Conservation (phyloP, 2,797 vertebrate genomes). For the Cyprinodon diabolis region DNA sequence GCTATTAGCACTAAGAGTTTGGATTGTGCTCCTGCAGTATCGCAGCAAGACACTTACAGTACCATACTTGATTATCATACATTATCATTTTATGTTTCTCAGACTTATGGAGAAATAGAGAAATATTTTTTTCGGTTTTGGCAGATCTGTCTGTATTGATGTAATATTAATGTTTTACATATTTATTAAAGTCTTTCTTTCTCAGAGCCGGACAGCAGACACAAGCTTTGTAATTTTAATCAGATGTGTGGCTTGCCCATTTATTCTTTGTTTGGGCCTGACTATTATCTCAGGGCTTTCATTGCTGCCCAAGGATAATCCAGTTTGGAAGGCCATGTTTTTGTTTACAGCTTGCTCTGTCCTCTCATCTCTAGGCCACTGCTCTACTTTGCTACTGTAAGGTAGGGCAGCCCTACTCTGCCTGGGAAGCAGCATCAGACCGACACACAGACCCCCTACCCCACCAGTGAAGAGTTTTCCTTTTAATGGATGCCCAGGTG, state of each 20-base stretch:
- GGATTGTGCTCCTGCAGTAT: constrained; percentile 37
- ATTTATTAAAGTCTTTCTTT: constrained; percentile 28
- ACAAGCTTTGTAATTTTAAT: constrained; percentile 22
- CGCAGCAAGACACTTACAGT: constrained; percentile 47
- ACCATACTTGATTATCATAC: constrained; percentile 60
- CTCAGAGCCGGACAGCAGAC: constrained; percentile 10
- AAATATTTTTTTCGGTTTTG: constrained; percentile 32
- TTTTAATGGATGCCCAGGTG: constrained; percentile 93
- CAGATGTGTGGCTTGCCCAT: constrained; percentile 33
- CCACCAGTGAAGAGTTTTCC: constrained; percentile 56
- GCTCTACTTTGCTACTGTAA: constrained; percentile 68
- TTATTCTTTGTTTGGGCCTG: constrained; percentile 36
- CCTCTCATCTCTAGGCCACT: constrained; percentile 74
- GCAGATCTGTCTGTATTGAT: constrained; percentile 42
- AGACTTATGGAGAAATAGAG: constrained; percentile 31
- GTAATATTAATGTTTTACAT: constrained; percentile 33
- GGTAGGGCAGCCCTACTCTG: constrained; percentile 57
- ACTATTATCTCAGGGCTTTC: constrained; percentile 31
- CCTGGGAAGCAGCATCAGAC: constrained; percentile 59
- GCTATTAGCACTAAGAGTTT: constrained; percentile 32
- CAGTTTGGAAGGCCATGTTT: constrained; percentile 60
- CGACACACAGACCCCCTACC: constrained; percentile 48
- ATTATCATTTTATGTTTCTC: constrained; percentile 52
- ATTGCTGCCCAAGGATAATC: constrained; percentile 48
- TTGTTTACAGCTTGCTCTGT: constrained; percentile 61